A percentile compares a stretch with the other conserved stretches of the same genome.
Conservation (phyloP, 2,113 vertebrate genomes). For the Toxotes chatareus region DNA sequence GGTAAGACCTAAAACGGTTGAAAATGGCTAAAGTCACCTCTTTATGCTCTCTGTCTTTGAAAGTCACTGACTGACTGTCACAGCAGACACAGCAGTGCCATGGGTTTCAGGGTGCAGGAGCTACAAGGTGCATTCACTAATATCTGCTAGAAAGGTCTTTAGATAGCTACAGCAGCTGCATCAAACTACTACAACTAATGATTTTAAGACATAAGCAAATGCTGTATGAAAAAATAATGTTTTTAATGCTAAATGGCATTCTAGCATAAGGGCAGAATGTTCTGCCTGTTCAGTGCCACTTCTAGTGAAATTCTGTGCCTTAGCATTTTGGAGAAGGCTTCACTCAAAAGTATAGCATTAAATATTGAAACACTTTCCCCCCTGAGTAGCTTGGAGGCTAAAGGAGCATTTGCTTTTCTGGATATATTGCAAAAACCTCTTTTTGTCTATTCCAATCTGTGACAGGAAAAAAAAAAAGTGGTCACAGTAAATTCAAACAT, state of each 20-base stretch:
- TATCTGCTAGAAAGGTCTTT: not conserved
- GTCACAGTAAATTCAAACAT: not conserved
- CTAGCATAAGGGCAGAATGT: not conserved
- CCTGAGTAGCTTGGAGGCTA: not conserved
- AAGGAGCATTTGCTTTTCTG: not conserved
- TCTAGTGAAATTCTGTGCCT: not conserved
- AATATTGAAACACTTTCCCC: not conserved
- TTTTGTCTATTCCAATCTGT: not conserved
- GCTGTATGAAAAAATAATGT: not conserved
- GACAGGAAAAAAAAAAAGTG: no score
- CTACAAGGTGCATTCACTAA: not conserved
- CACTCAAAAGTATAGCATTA: conserved; percentile 1
- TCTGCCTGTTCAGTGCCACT: not conserved
- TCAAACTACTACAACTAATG: not conserved
- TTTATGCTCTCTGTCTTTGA: not conserved
- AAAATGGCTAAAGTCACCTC: not conserved
- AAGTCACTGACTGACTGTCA: not conserved
- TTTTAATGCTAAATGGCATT: not conserved
- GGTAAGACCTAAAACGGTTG: conserved; percentile 79
- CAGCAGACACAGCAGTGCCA: not conserved
- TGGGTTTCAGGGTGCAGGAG: not conserved
- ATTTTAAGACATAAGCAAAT: not conserved
- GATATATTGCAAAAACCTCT: conserved; percentile 2
- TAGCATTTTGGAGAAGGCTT: not conserved
- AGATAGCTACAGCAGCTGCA: not conserved